Conservation (phyloP, 2,113 vertebrate species). For the Nanorana parkeri region DNA sequence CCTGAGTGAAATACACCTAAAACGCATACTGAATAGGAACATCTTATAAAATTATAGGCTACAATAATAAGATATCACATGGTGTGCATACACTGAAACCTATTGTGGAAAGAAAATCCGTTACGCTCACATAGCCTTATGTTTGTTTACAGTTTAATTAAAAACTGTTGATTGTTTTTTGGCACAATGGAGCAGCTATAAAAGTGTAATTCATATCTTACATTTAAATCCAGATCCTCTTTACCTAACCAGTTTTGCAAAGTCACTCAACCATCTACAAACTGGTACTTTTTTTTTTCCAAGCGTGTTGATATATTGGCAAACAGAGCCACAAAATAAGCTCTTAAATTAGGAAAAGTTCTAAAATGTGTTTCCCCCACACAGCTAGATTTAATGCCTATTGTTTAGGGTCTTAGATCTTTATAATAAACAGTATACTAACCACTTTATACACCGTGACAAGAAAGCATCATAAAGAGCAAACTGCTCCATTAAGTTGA, state of each 20-base stretch:
- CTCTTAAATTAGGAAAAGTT: not conserved
- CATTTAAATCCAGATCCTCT: slow-evolving; percentile 12
- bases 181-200: slow-evolving; percentile 17
- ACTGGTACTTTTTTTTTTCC: not conserved
- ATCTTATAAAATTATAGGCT: not conserved
- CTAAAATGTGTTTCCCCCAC: not conserved
- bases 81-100: not conserved
- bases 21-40: too few species aligned
- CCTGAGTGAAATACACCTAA: too few species aligned
- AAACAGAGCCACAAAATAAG: slow-evolving; percentile 7
- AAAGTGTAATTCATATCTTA: slow-evolving; percentile 30
- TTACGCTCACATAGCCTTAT: not conserved
- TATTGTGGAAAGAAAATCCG: not conserved
- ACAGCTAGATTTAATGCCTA: not conserved
- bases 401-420: not conserved
- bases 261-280: not conserved
- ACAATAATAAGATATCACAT: not conserved
- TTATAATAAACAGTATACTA: not conserved
- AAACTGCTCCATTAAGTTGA: not conserved
- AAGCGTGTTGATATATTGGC: not conserved
- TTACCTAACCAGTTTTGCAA: slow-evolving; percentile 1
- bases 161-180: slow-evolving; percentile 40
- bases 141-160: slow-evolving; percentile 38
- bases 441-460: not conserved
- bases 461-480: not conserved